Conservation (phyloP, 2,113 vertebrate genomes). For the Upupa epops region DNA sequence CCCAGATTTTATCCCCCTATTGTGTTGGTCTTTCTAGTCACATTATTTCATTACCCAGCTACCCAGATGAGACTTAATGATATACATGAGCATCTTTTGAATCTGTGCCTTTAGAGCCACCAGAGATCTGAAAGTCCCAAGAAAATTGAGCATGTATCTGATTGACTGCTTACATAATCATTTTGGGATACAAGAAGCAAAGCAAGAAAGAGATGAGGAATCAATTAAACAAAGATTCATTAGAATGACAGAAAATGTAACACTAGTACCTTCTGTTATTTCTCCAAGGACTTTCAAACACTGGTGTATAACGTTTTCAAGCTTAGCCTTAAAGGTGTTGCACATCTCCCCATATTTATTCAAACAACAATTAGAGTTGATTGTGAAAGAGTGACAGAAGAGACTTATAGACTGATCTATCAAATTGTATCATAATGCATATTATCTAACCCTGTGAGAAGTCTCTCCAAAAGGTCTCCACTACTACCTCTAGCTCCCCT, state of each 20-base stretch:
- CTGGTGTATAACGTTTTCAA: background rate
- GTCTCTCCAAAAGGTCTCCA: background rate
- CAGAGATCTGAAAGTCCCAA: background rate
- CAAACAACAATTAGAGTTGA: background rate
- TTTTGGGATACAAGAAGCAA: background rate
- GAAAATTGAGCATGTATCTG: constrained; percentile 6
- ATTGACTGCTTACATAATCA: background rate
- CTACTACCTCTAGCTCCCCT: background rate
- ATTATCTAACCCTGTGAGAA: background rate
- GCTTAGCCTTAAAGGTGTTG: background rate
- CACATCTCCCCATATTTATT: background rate
- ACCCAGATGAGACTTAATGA: constrained; percentile 1
- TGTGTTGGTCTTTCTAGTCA: background rate
- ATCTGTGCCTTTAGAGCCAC: background rate
- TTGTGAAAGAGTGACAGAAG: background rate
- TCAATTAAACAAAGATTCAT: background rate
- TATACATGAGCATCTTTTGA: background rate
- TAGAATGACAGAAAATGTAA: background rate
- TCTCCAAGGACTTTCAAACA: background rate
- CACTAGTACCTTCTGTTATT: background rate
- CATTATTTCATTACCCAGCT: background rate
- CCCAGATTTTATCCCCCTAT: background rate
- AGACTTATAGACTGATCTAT: background rate
- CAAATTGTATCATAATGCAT: background rate
- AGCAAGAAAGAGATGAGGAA: background rate